Evolutionary conservation across 2,888 invertebrate species (phyloP), one percentile per base, ranked within the genome.

Genomic region (Ennomos fuscantarius): DNA sequence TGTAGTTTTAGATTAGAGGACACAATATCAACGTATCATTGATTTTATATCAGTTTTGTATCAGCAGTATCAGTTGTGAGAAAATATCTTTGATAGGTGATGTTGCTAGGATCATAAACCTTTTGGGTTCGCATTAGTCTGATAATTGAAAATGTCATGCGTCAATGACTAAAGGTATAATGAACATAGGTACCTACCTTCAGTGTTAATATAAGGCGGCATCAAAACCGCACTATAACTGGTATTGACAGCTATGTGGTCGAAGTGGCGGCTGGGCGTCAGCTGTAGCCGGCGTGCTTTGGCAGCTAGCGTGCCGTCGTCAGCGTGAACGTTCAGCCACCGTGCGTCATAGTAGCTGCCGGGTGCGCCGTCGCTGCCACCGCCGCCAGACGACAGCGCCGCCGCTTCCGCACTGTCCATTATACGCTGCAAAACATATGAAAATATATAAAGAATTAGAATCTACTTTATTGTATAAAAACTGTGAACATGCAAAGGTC

Each of bases 361-460:
- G 74, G 95, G 89, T 44, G 93, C 88, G 12, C 95, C 94, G 68
- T 93, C 93, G 47, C 90, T 76, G 40, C 62, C 76, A 62, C 93
- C 93, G 55, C 94, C 86, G 72, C 95, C 94, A 0, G 88, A 80
- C 2, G 90, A 89, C 10, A 97, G 94, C 11, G 97, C 93, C 0
- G 97, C 97, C 0, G 97, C 97, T 82, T 98, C 97, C 0, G 97
- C 97, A 10, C 96, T 97, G 86, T 98, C 97, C 95, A 97, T 97
- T 76, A 98, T 95, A 69, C 97, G 95, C 97, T 98, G 89, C 10
- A 60, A 57, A 12, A 48, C 39, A 50, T 33, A 15, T 2, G 45
- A 37, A 43, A 12, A 32, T 33, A 39, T n/a, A 46, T 34, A 9
- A 33, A 12, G 15, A 35, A 34, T 1, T 6, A n/a, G n/a, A n/a